Base-by-base conservation (phyloP, 2,797 vertebrate genomes). In the Valencia hispanica region DNA sequence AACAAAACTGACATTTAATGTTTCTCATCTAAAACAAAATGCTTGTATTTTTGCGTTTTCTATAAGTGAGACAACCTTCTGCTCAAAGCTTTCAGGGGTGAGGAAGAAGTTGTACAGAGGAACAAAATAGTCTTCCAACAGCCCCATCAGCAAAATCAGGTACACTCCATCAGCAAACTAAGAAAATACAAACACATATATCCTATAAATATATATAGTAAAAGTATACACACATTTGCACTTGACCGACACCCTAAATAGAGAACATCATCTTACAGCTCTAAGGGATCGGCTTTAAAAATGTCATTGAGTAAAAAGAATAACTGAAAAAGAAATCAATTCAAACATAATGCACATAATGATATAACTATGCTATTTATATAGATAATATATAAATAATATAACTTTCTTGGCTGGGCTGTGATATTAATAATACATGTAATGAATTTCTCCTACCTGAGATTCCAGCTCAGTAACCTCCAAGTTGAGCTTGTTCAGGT, bases 141-240 rank as follows among this genome's bases (percentile, higher is more conserved):
- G 94, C n/a, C 98, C 98, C 97, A 99, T 99, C 85, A 99, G 92
- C 73, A 99, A 92, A 53, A 99, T 96, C 87, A 99, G 92, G 89
- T 99, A 99, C 55, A 99, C 98, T 0, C 98, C 98, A 74, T 99
- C 98, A 93, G 98, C 98, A 94, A 99, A 99, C 98, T 99, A 73
- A 66, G 86, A 9, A 92, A 78, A 93, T n/a, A 78, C 57, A 85
- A 2, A 79, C 48, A 70, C 1, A 72, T 18, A 30, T 5, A 18
- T 8, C 2, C n/a, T 27, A 77, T 43, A 86, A 2, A 79, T 39
- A 72, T 1, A 65, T 20, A 27, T 34, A 4, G 68, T 15, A 22
- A 2, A 41, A 1, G 63, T 6, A 63, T 2, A 79, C 5, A 89
- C 71, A 89, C 32, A 53, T 12, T 55, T 2, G 43, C 25, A 70